phyloP scores from a whole-genome alignment of 2,113 vertebrate species.

The Scalopus aquaticus region DNA sequence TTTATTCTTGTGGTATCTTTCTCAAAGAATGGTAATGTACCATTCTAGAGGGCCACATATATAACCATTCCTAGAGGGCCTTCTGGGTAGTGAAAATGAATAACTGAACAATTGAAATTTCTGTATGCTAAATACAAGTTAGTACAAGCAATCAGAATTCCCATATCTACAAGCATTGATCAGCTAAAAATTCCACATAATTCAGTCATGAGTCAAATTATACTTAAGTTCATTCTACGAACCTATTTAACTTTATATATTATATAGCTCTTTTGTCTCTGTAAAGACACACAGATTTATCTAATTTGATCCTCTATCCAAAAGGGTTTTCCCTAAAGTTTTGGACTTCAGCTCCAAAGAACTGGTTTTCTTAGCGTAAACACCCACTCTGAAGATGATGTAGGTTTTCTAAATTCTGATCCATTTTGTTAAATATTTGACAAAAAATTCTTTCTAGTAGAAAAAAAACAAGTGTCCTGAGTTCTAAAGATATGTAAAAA shows the following conservation, averaged over 20 bases:
- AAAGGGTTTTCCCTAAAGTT: background rate
- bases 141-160: background rate
- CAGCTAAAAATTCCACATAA: background rate
- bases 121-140: background rate
- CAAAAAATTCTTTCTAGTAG: slow-evolving; percentile 1
- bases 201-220: background rate
- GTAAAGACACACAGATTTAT: background rate
- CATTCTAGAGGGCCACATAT: too few species aligned
- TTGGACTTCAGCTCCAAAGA: background rate
- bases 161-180: background rate
- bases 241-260: background rate
- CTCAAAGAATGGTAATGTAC: background rate
- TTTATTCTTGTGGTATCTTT: background rate
- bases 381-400: background rate
- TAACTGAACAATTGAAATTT: background rate
- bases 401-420: background rate
- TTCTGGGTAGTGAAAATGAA: slow-evolving; percentile 7
- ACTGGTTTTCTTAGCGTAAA: background rate
- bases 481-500: background rate
- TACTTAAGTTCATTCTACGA: background rate
- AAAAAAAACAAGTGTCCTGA: background rate
- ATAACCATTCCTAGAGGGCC: background rate
- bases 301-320: background rate
- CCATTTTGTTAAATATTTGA: background rate
- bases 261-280: background rate